phyloP scores from a whole-genome alignment of 1,140 invertebrate genomes.

The Tribolium castaneum region DNA sequence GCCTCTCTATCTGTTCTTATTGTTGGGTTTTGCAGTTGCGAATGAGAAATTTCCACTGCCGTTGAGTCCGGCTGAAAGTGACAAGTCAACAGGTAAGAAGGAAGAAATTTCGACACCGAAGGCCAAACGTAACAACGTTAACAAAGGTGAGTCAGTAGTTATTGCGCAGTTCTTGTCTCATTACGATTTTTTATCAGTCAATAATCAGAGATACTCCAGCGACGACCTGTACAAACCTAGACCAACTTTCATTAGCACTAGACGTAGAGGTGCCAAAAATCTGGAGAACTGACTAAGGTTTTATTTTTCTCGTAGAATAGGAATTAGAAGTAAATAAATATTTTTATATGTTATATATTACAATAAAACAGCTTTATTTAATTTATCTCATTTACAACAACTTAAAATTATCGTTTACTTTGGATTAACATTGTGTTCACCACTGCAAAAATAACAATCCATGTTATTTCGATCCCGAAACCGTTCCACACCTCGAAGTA shows the following conservation, averaged over 20 bases:
- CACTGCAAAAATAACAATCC: conserved; percentile 52
- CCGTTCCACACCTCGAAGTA: conserved; percentile 56
- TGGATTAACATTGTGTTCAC: conserved; percentile 55
- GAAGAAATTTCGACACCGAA: conserved; percentile 37
- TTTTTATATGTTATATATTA: conserved; percentile 29
- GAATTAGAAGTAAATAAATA: conserved; percentile 6
- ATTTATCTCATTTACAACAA: background rate
- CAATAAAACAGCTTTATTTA: conserved; percentile 18
- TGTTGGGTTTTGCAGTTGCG: conserved; percentile 48
- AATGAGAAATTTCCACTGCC: conserved; percentile 54
- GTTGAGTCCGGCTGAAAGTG: conserved; percentile 58
- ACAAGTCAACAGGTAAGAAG: conserved; percentile 55
- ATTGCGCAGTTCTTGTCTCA: background rate
- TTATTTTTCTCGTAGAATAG: conserved; percentile 6
- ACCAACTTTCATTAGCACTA: conserved; percentile 63
- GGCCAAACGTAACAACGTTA: conserved; percentile 45
- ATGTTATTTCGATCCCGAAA: conserved; percentile 48
- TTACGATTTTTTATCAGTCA: conserved; percentile 30
- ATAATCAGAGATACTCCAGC: conserved; percentile 71
- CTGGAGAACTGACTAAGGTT: conserved; percentile 37
- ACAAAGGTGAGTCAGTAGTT: conserved; percentile 1
- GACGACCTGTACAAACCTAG: conserved; percentile 78
- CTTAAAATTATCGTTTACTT: conserved; percentile 50
- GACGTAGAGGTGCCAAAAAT: conserved; percentile 51
- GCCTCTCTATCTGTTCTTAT: background rate